Percentiles rank a stretch among this genome's conserved stretches.
Evolutionary conservation across 92 coral and sea anemone species (phyloP).

Genomic region (Meandrina meandrites): DNA sequence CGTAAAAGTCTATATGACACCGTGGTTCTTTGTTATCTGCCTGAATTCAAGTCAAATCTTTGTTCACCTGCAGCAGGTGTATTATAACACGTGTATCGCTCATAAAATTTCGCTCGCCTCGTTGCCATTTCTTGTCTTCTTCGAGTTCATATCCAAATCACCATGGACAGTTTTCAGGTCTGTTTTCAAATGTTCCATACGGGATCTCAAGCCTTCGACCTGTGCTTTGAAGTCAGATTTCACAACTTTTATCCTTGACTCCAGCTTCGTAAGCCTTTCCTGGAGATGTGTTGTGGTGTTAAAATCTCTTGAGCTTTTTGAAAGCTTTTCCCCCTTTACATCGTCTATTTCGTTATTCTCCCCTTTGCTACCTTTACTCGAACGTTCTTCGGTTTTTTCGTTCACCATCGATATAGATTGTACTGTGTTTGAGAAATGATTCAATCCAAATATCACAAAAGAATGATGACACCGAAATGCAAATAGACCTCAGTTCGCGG

Average conservation of each 20-base stretch:
- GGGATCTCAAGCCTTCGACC: slow-evolving; percentile 26
- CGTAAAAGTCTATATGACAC: background rate
- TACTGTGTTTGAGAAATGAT: background rate
- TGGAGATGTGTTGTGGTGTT: slow-evolving; percentile 7
- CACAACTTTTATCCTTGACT: slow-evolving; percentile 26
- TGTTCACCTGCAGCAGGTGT: slow-evolving; percentile 27
- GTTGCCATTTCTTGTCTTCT: background rate
- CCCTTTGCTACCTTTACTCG: background rate
- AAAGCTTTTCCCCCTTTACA: background rate
- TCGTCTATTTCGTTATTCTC: background rate
- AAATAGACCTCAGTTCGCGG: slow-evolving; percentile 31
- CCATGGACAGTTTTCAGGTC: slow-evolving; percentile 16
- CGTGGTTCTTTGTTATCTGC: background rate
- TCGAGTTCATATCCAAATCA: slow-evolving; percentile 1
- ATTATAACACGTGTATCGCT: background rate
- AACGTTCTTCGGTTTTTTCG: background rate
- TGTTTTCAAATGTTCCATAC: slow-evolving; percentile 34
- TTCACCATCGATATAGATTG: slow-evolving; percentile 20
- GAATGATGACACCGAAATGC: slow-evolving; percentile 3
- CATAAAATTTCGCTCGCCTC: background rate
- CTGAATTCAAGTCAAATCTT: slow-evolving; percentile 1
- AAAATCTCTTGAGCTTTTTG: background rate
- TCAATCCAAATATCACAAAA: background rate
- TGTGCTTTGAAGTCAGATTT: slow-evolving; percentile 28
- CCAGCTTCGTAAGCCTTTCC: slow-evolving; percentile 15